Conservation (phyloP, 2,113 vertebrate species). For the Talpa occidentalis region DNA sequence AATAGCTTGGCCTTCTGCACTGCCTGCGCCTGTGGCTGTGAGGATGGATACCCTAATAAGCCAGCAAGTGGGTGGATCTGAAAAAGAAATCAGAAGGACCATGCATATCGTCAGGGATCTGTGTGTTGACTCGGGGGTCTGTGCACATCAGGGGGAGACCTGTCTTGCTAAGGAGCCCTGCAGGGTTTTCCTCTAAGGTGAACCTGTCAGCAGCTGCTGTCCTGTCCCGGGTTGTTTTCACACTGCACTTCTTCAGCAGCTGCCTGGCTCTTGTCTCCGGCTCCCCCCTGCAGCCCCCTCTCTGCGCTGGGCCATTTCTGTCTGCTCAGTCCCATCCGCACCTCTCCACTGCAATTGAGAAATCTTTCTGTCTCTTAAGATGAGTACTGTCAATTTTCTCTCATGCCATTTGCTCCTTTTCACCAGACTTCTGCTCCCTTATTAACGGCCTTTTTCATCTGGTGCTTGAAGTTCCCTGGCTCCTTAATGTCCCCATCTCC, state of each 20-base stretch:
- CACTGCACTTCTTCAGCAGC: rapidly evolving
- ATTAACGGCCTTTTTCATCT: background rate
- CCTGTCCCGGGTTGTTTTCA: background rate
- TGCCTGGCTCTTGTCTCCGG: rapidly evolving
- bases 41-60: background rate
- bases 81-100: background rate
- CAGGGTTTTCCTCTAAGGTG: background rate
- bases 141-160: rapidly evolving
- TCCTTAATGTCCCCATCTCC: background rate
- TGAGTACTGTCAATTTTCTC: slow-evolving; percentile 53
- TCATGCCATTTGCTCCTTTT: slow-evolving; percentile 41
- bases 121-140: background rate
- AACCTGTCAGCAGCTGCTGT: too few relatives aligned
- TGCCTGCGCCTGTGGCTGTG: background rate
- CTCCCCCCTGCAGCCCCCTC: background rate
- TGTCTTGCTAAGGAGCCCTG: rapidly evolving
- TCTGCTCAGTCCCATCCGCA: background rate
- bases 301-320: background rate
- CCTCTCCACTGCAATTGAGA: background rate
- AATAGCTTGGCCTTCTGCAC: rapidly evolving
- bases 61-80: background rate
- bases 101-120: rapidly evolving
- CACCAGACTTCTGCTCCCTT: background rate
- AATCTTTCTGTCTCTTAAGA: background rate
- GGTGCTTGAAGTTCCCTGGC: background rate